A percentile compares a stretch with the other conserved stretches of the same genome.
Conservation (phyloP, 1,140 invertebrate species). For the Pantala flavescens region DNA sequence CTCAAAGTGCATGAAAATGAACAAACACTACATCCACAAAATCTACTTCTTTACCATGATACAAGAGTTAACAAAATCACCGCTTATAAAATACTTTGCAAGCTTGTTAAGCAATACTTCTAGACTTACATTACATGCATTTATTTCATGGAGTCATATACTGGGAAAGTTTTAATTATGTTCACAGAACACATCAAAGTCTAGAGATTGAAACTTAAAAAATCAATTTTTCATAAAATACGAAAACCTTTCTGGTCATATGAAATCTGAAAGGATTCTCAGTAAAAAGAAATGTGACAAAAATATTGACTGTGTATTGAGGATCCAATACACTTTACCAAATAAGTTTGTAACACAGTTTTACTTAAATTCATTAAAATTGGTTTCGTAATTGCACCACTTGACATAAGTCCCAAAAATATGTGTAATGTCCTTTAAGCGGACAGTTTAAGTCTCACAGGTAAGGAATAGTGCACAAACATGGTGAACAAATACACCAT, state of each 20-base stretch:
- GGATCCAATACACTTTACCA: neutral
- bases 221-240: constrained; percentile 1
- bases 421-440: constrained; percentile 1
- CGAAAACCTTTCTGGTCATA: constrained; percentile 5
- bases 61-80: constrained; percentile 10
- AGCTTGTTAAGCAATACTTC: constrained; percentile 9
- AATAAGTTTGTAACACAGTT: constrained; percentile 8
- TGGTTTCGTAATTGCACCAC: constrained; percentile 8
- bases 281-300: constrained; percentile 10
- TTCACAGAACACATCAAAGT: constrained; percentile 9
- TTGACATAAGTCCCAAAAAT: constrained; percentile 10
- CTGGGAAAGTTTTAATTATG: constrained; percentile 9
- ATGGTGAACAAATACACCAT: constrained; percentile 9
- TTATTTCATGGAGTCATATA: constrained; percentile 6
- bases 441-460: constrained; percentile 4
- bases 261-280: constrained; percentile 9
- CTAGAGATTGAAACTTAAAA: neutral
- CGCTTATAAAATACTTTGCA: constrained; percentile 10
- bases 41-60: constrained; percentile 4
- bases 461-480: constrained; percentile 9
- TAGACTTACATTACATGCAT: constrained; percentile 7
- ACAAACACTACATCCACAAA: constrained; percentile 9
- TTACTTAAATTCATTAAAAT: constrained; percentile 2
- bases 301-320: constrained; percentile 10
- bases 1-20: constrained; percentile 9